Evolutionary conservation across 2,888 invertebrate genomes (phyloP), one percentile per base, ranked within the genome.

Genomic region (Drosophila silvestris): DNA sequence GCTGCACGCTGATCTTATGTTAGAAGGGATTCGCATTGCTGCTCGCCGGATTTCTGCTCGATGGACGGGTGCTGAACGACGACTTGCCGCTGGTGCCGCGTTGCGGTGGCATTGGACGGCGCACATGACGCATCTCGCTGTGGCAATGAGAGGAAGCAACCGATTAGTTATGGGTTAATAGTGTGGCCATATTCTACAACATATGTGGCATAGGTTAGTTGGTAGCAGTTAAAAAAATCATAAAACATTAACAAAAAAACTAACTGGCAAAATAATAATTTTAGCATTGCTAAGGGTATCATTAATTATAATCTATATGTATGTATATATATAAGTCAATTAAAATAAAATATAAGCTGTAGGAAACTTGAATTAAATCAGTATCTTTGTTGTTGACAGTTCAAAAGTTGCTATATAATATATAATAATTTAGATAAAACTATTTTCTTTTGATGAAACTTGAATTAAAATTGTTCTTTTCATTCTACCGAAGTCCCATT

Each of bases 71-170:
- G 86, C 94, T 95, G 92, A 94, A 96, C 83, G 92, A 92, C 71
- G 94, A 93, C 74, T 94, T 94, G 76, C 94, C 94, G 74, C 94
- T 94, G 77, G 94, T 95, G 75, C 95, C 95, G 77, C 95, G 94
- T 59, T 94, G 93, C 78, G 94, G 93, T 57, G 94, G 93, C 81
- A 94, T 94, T 69, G 95, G 95, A 76, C 96, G 94, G 54, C 96
- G 94, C 14, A 95, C 95, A 85, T 96, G 96, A 62, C 96, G 94
- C 90, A 96, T 94, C 92, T 97, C 96, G 52, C 94, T 94, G 86
- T 63, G 30, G 22, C 14, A 65, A 66, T 19, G 12, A 68, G 6
- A 65, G 28, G 26, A 52, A 52, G 16, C 54, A 10, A 57, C 28
- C 19, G 52, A 69, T 68, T 58, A 68, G 32, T 47, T 10, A 37